phyloP scores from a whole-genome alignment of 1,140 invertebrate species.

The Augochlora pura region DNA sequence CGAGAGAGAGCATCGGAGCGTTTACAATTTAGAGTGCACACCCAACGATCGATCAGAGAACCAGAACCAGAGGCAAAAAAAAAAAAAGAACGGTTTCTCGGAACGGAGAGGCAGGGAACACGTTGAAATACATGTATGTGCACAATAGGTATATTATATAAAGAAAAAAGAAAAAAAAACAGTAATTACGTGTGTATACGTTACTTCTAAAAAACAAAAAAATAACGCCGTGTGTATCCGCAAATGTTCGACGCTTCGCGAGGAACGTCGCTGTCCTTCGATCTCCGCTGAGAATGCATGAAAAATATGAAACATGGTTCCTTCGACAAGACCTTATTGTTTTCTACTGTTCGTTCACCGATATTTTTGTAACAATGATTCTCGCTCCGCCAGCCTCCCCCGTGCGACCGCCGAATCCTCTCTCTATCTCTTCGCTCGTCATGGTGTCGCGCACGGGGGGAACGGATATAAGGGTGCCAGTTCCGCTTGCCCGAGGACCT shows the following conservation, averaged over 20 bases:
- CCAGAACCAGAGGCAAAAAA: too few species aligned
- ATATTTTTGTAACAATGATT: neutral
- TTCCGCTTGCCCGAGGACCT: neutral
- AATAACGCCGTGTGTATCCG: slow-evolving; percentile 56
- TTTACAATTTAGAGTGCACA: slow-evolving; percentile 10
- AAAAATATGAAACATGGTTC: slow-evolving; percentile 13
- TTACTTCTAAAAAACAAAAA: slow-evolving; percentile 31
- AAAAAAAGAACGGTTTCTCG: too few species aligned
- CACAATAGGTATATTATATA: slow-evolving; percentile 54
- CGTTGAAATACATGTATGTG: slow-evolving; percentile 58
- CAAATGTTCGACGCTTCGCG: slow-evolving; percentile 51
- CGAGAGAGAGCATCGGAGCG: neutral
- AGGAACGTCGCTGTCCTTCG: neutral
- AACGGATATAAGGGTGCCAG: slow-evolving; percentile 15
- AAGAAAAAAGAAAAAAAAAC: neutral
- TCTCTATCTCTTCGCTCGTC: slow-evolving; percentile 24
- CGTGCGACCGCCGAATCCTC: too few species aligned
- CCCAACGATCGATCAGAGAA: slow-evolving; percentile 1
- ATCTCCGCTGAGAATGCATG: neutral
- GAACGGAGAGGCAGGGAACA: neutral
- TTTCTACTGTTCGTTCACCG: slow-evolving; percentile 29
- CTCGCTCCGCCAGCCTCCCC: neutral
- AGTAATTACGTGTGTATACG: slow-evolving; percentile 62
- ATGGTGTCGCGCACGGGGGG: slow-evolving; percentile 22
- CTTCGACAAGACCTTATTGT: neutral